These are phyloP conservation scores for Hydropsyche betteni DNA, from an alignment of 2,888 invertebrate genomes.

Conservation along the genomic window DNA sequence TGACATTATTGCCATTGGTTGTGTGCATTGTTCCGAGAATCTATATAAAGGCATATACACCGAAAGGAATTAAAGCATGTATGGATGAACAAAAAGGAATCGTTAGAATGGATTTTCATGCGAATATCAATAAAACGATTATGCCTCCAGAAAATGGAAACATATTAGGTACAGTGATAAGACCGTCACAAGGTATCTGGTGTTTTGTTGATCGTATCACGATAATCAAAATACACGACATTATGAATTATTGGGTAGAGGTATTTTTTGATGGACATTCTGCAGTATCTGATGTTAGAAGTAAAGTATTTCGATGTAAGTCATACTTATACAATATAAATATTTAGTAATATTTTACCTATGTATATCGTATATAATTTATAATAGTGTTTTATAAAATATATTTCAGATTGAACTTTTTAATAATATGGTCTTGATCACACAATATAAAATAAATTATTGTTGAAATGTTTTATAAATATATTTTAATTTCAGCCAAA, in stretches of 20 bases:
- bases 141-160: background rate
- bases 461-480: background rate
- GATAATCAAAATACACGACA: background rate
- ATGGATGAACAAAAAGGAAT: conserved; percentile 8
- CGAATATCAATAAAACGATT: conserved; percentile 15
- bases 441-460: background rate
- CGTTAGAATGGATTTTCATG: conserved; percentile 4
- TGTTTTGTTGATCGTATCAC: background rate
- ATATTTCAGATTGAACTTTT: too few species aligned
- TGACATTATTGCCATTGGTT: background rate
- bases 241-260: conserved; percentile 3
- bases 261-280: background rate
- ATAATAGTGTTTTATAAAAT: too few species aligned
- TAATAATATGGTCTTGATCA: too few species aligned
- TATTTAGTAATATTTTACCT: background rate
- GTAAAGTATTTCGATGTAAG: background rate
- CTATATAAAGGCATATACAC: background rate
- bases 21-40: background rate
- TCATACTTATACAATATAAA: conserved; percentile 4
- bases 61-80: conserved; percentile 27
- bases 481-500: background rate
- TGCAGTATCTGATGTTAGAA: background rate
- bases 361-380: too few species aligned
- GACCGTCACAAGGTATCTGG: background rate
- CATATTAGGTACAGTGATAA: background rate